phyloP scores from a whole-genome alignment of 1,140 invertebrate species.

The Coelopa frigida region DNA sequence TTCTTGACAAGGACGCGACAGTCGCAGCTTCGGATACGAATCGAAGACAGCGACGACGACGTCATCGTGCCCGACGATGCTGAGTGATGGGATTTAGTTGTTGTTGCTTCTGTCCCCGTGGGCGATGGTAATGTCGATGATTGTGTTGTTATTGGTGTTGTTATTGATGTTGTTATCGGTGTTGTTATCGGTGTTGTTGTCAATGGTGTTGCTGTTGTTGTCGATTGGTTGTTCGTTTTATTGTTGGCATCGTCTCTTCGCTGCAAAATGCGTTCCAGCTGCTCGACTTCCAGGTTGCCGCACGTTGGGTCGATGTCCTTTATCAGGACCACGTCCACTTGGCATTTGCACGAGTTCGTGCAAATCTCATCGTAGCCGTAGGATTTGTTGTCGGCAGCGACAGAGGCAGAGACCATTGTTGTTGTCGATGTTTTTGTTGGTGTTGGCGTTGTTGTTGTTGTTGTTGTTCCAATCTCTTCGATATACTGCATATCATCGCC shows the following conservation, averaged over 20 bases:
- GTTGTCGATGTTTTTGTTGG: neutral
- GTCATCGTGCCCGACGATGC: no score
- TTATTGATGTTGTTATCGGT: no score
- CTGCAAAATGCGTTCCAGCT: neutral
- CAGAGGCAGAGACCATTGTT: neutral
- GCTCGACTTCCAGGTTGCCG: neutral
- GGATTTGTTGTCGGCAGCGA: slow-evolving; percentile 13
- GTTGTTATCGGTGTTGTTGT: no score
- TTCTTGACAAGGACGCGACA: no score
- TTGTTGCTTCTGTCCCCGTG: no score
- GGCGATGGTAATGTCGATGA: no score
- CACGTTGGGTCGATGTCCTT: neutral
- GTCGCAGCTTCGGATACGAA: no score
- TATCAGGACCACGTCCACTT: slow-evolving; percentile 9
- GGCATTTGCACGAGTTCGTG: slow-evolving; percentile 13
- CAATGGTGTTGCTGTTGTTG: no score
- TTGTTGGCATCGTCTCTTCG: neutral
- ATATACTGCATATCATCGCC: no score
- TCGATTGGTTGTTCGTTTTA: neutral
- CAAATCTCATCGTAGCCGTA: slow-evolving; percentile 14
- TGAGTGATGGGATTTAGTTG: no score
- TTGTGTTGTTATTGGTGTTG: no score
- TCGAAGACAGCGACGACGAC: no score
- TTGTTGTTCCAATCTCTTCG: neutral
- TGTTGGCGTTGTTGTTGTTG: neutral